Base-by-base conservation (phyloP, 2,113 vertebrate species). In the Tinamus guttatus region DNA sequence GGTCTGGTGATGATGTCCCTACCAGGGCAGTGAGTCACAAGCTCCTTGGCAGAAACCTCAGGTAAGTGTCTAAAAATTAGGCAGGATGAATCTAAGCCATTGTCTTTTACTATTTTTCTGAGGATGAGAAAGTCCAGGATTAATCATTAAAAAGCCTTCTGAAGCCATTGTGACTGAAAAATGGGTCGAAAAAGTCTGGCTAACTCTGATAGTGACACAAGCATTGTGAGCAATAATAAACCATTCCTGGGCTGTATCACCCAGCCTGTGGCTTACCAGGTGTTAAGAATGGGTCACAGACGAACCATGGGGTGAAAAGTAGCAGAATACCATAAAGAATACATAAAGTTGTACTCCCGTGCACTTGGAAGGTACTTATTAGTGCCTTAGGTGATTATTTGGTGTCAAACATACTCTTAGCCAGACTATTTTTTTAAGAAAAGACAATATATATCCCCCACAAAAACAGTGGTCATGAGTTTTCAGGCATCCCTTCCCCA, bases 131-230 rank as follows among this genome's bases (percentile, higher is more conserved):
- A 87, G 75, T 70, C 59, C 58, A 40, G 54, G 63, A 69, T 95
- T 95, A 95, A 97, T 87, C 34, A 95, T 92, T 93, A 95, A 79
- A 85, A 69, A 9, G 63, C 43, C 36, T 94, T 82, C 91, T 89
- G 70, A 65, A 91, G 75, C 84, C 40, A 49, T 63, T 74, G 78
- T 65, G 73, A 87, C 84, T 82, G 75, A 79, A 89, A 95, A 95
- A 91, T 87, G 78, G 91, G 93, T 94, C 94, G 96, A 36, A 94
- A 89, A 87, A 3, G 1, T 49, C 28, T 60, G 0, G 2, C 81
- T 77, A 82, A 62, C 78, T 30, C 15, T 77, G 89, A 30, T 68
- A 76, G 84, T 25, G 75, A 64, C 75, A 79, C 0, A 32, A 83
- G 87, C 74, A 78, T 52, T 34, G 78, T 76, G 84, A 94, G 91